Percentiles rank a stretch among this genome's conserved stretches.
phyloP scores from a whole-genome alignment of 2,113 vertebrate genomes.

The Aptenodytes patagonicus region DNA sequence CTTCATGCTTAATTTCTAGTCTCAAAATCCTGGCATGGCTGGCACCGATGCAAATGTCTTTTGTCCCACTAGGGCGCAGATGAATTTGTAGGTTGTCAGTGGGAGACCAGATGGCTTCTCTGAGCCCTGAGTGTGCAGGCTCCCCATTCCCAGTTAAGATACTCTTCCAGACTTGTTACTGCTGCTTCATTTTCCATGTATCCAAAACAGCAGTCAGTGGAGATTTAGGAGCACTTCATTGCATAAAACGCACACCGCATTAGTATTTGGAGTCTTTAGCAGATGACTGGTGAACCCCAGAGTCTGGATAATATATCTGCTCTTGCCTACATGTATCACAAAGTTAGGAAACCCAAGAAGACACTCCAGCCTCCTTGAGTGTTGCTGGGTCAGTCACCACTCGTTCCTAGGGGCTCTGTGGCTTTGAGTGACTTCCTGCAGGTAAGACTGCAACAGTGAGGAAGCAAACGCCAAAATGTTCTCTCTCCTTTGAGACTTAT shows the following conservation, averaged over 20 bases:
- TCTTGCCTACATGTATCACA: neutral
- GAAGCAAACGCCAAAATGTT: neutral
- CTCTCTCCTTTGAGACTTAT: neutral
- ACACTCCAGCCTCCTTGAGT: neutral
- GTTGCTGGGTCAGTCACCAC: neutral
- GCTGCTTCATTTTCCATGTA: neutral
- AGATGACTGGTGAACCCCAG: neutral
- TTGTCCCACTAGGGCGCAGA: neutral
- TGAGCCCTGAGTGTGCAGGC: neutral
- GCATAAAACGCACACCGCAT: neutral
- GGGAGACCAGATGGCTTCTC: neutral
- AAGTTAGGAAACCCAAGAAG: neutral
- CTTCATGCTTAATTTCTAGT: neutral
- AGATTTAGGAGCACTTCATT: neutral
- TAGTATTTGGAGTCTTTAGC: neutral
- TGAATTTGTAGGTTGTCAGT: neutral
- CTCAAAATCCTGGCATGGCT: neutral
- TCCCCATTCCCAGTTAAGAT: neutral
- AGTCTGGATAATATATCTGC: neutral
- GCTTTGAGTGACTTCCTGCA: neutral
- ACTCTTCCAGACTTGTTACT: neutral
- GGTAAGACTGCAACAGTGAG: neutral
- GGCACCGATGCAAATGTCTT: accelerated
- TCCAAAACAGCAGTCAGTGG: neutral
- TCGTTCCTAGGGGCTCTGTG: neutral